Percentiles rank a stretch among this genome's conserved stretches.
phyloP scores from a whole-genome alignment of 1,140 invertebrate genomes.

The Nomia melanderi region DNA sequence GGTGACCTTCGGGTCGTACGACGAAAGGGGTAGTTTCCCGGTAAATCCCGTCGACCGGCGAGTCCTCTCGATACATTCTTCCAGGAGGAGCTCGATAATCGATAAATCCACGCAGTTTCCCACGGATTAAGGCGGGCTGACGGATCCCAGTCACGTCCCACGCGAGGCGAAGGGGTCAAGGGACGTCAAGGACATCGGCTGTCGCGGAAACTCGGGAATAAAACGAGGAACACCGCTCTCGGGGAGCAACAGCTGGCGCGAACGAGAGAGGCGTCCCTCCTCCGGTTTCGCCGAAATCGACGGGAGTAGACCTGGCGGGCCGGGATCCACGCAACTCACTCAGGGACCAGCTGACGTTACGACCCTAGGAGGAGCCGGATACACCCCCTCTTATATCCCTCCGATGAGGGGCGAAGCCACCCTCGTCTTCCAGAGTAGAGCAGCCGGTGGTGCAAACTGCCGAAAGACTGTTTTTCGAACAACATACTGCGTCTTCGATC shows the following conservation, averaged over 20 bases:
- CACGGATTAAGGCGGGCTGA: not conserved
- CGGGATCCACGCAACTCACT: constrained; percentile 63
- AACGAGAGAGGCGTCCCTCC: constrained; percentile 51
- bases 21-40: not conserved
- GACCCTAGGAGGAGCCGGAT: constrained; percentile 49
- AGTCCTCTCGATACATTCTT: not conserved
- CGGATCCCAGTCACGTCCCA: constrained; percentile 32
- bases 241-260: constrained; percentile 63
- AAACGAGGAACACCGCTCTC: constrained; percentile 53
- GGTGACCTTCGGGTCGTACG: not conserved
- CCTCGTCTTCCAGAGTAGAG: constrained; percentile 32
- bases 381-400: constrained; percentile 41
- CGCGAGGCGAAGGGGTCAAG: constrained; percentile 18
- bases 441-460: constrained; percentile 61
- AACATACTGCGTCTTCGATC: constrained; percentile 39
- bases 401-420: constrained; percentile 11
- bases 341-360: constrained; percentile 66
- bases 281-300: constrained; percentile 59
- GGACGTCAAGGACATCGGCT: constrained; percentile 32
- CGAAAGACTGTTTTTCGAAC: constrained; percentile 53
- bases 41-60: not conserved
- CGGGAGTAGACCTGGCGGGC: constrained; percentile 19
- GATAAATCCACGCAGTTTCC: constrained; percentile 13
- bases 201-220: constrained; percentile 52
- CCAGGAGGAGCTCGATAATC: not conserved